These are phyloP conservation scores for Fopius arisanus DNA, from an alignment of 1,140 invertebrate species.

Conservation along the genomic window DNA sequence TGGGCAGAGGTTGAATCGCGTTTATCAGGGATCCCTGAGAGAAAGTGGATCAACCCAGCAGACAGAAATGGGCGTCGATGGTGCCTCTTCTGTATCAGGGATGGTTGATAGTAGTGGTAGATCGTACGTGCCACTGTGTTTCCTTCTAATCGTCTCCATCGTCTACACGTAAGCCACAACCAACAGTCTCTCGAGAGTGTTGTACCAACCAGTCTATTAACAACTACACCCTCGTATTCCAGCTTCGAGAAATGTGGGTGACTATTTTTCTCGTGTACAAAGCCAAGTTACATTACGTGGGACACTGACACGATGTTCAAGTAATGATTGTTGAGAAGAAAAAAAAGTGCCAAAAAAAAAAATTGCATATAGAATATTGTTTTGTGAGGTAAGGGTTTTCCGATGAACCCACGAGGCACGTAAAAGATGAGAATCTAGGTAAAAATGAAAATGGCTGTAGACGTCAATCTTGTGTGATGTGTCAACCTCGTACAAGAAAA, in stretches of 20 bases:
- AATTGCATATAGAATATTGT: not conserved
- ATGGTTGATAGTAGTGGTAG: constrained; percentile 1
- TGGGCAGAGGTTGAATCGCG: constrained; percentile 50
- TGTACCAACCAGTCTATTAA: too few species aligned
- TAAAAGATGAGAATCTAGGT: not conserved
- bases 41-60: constrained; percentile 49
- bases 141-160: constrained; percentile 14
- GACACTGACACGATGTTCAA: not conserved
- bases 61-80: constrained; percentile 26
- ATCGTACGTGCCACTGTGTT: constrained; percentile 2
- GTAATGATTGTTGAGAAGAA: not conserved
- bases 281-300: not conserved
- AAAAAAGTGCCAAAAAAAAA: not conserved
- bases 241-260: not conserved
- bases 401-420: not conserved
- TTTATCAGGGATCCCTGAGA: constrained; percentile 53
- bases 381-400: not conserved
- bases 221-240: too few species aligned
- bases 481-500: not conserved
- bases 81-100: constrained; percentile 25
- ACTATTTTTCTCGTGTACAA: not conserved
- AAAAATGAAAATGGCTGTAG: not conserved
- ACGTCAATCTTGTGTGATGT: not conserved
- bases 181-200: not conserved
- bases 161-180: constrained; percentile 8